Percentiles rank a stretch among this genome's conserved stretches.
These are phyloP conservation scores for Arnoldichthys spilopterus DNA, from an alignment of 2,797 vertebrate genomes.

Conservation along the genomic window DNA sequence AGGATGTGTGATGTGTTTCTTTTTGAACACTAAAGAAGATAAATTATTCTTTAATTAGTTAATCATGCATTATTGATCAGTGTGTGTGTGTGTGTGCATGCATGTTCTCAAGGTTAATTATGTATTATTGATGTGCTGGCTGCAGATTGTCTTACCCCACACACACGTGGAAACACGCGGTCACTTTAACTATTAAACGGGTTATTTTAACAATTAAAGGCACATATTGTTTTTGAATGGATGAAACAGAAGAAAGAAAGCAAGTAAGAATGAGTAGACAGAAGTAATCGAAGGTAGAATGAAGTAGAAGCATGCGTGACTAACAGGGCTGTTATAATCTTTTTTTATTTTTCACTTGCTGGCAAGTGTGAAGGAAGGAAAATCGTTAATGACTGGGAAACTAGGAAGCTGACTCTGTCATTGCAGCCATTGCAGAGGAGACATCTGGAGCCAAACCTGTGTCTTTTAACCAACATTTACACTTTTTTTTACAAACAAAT, in stretches of 20 bases:
- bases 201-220: background rate
- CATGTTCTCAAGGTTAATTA: conserved; percentile 24
- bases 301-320: background rate
- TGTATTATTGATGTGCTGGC: conserved; percentile 57
- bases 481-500: too few relatives aligned
- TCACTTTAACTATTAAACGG: conserved; percentile 25
- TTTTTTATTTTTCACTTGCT: too few relatives aligned
- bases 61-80: too few relatives aligned
- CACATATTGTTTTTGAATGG: background rate
- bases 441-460: too few relatives aligned
- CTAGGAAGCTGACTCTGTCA: too few relatives aligned
- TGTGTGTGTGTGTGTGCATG: conserved; percentile 6
- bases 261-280: background rate
- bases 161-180: conserved; percentile 37
- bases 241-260: background rate
- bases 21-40: background rate
- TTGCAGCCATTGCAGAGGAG: too few relatives aligned
- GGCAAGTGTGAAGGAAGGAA: too few relatives aligned
- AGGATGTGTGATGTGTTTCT: background rate
- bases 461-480: too few relatives aligned
- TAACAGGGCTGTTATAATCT: too few relatives aligned
- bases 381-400: too few relatives aligned
- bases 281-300: background rate
- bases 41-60: background rate
- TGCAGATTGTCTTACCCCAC: conserved; percentile 49